These are phyloP conservation scores for Schizopygopsis malacanthus DNA, from an alignment of 2,797 vertebrate genomes.

Conservation along the genomic window DNA sequence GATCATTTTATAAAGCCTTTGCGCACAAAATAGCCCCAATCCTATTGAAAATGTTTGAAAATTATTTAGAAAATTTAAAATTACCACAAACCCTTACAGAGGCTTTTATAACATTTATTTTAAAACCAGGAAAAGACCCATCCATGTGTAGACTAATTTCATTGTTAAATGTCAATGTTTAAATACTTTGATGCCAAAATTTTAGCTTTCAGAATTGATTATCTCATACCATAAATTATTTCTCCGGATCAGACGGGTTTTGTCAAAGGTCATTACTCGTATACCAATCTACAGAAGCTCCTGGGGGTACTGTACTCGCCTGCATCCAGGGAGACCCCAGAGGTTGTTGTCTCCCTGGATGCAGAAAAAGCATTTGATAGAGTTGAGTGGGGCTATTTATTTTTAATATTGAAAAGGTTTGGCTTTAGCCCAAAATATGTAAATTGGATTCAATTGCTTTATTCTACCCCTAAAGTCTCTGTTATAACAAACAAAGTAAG, in stretches of 20 bases:
- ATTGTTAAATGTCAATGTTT: background rate
- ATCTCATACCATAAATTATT: background rate
- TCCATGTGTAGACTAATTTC: background rate
- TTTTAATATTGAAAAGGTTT: too few species aligned
- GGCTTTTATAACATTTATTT: background rate
- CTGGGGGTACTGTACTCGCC: background rate
- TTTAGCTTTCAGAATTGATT: background rate
- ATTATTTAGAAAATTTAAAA: background rate
- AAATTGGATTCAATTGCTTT: too few species aligned
- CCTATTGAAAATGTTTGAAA: background rate
- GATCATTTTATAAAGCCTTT: background rate
- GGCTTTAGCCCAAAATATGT: too few species aligned
- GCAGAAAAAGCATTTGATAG: too few species aligned
- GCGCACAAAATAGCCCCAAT: background rate
- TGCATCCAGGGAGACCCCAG: too few species aligned
- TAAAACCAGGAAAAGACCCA: background rate
- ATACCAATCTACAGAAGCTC: constrained; percentile 7
- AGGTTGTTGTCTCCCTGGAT: too few species aligned
- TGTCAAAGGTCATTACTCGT: background rate
- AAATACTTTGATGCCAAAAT: constrained; percentile 6
- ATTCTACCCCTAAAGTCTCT: too few species aligned
- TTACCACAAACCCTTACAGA: background rate
- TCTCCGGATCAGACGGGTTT: background rate
- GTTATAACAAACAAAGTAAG: too few species aligned
- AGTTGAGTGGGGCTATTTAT: too few species aligned